Evolutionary conservation across 2,888 invertebrate species (phyloP).

Genomic region (Cerceris rybyensis): DNA sequence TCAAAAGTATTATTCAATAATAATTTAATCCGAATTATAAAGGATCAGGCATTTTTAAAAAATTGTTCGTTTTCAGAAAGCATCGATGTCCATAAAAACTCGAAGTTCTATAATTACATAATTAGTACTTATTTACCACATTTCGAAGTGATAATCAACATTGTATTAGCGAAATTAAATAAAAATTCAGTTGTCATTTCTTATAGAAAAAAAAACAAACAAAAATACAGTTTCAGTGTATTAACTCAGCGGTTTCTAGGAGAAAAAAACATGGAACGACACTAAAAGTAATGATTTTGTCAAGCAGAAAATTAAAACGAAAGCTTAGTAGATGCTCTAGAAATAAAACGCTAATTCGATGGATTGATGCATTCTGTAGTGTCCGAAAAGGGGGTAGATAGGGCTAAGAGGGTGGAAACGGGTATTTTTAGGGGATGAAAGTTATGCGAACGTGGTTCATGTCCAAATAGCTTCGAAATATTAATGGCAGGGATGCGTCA

Average conservation of each 20-base stretch:
- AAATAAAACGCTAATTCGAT: conserved; percentile 75
- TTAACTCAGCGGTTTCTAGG: conserved; percentile 34
- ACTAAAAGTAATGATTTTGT: conserved; percentile 69
- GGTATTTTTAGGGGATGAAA: conserved; percentile 23
- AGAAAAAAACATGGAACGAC: conserved; percentile 35
- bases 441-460: conserved; percentile 32
- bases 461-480: conserved; percentile 62
- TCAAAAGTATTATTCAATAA: no score
- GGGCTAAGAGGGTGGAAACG: conserved; percentile 27
- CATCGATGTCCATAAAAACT: no score
- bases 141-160: background rate
- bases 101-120: no score
- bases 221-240: conserved; percentile 22
- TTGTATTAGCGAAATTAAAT: conserved; percentile 24
- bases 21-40: no score
- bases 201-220: no score
- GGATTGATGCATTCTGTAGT: conserved; percentile 73
- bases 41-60: no score
- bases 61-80: no score
- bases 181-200: conserved; percentile 25
- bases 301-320: conserved; percentile 77
- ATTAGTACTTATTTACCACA: no score
- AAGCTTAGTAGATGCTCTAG: conserved; percentile 68
- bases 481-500: conserved; percentile 59
- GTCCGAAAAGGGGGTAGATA: conserved; percentile 50